Evolutionary conservation across 1,140 invertebrate species (phyloP), one percentile per base, ranked within the genome.

Genomic region (Drosophila truncata): DNA sequence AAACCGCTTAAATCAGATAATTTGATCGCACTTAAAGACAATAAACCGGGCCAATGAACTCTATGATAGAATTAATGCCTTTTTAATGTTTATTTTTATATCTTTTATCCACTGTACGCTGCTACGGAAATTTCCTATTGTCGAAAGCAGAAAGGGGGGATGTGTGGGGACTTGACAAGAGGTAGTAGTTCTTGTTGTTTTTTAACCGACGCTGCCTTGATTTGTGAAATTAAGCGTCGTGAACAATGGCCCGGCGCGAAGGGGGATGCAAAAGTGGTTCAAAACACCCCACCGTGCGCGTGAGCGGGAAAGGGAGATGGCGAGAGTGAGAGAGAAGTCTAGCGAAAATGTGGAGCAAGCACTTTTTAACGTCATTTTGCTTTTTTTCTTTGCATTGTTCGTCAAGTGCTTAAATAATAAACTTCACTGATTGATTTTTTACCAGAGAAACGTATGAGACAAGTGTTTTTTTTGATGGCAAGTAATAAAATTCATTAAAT

Each of bases 71-170:
- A 23, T 25, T 67, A 23, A 20, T 33, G 23, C 14, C 35, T 10
- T 71, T 70, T 67, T 11, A n/a, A 25, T 46, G 11, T 4, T 11
- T 31, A 0, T n/a, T 10, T 31, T 8, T 61, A 10, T 18, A 10
- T 31, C 14, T n/a, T 25, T 25, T 41, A 35, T 50, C 74, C 73
- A 78, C 74, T 61, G 80, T 65, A 62, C 37, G 39, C 29, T 41
- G 41, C 80, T 80, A 54, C 78, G 83, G 83, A 87, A 88, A 87
- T 80, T 87, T 88, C 83, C 84, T 57, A 71, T 73, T 84, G 74
- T 31, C 76, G 29, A 86, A 80, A 65, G 27, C 37, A 29, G 57
- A 35, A 37, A 52, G 55, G 44, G 61, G 41, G 42, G 41, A 16
- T 25, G 14, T 29, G 27, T 58, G 50, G 58, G 58, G 50, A 47